Base-by-base conservation (phyloP, 1,140 invertebrate genomes). In the Drosophila lowei region DNA sequence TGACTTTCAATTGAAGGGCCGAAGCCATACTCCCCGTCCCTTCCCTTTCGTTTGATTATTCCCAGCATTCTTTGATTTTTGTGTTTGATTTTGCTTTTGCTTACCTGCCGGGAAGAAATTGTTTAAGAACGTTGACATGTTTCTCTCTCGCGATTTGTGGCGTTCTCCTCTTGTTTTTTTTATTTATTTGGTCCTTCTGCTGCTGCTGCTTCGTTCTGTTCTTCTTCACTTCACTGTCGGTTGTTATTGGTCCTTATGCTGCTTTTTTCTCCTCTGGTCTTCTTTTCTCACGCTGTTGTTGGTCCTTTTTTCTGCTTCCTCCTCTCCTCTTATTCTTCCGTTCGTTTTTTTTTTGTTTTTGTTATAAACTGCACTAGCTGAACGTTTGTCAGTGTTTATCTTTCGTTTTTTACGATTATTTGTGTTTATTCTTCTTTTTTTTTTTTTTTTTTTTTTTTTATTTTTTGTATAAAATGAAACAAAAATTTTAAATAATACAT, bases 81-180 rank as follows among this genome's bases (percentile, higher is more conserved):
- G 21, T 56, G 25, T 63, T 54, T 75, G 50, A 58, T 49, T 53
- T 38, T 52, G 44, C n/a, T 58, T 75, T 75, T 62, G 38, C 90
- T 91, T 80, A 91, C 90, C 90, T 91, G 90, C 90, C 72, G 90
- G 90, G 65, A 91, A 91, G 67, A 91, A 91, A 85, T 91, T 91
- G 79, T 91, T 91, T 70, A 91, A 91, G 78, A 91, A 91, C 78
- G 90, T 91, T 90, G 90, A 91, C 90, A 91, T 91, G 85, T 90
- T 90, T 86, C 64, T 64, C 54, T 68, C 61, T 66, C 75, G 70
- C 71, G 85, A 57, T 46, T 25, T 16, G 48, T 56, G 53, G 54
- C 59, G 57, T 58, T 64, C 57, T 15, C 61, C 68, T 64, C 34
- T 47, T n/a, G n/a, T n/a, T n/a, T 30, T 66, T 15, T 30, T 15